Evolutionary conservation across 1,140 invertebrate species (phyloP).

Genomic region (Ylistrum balloti): DNA sequence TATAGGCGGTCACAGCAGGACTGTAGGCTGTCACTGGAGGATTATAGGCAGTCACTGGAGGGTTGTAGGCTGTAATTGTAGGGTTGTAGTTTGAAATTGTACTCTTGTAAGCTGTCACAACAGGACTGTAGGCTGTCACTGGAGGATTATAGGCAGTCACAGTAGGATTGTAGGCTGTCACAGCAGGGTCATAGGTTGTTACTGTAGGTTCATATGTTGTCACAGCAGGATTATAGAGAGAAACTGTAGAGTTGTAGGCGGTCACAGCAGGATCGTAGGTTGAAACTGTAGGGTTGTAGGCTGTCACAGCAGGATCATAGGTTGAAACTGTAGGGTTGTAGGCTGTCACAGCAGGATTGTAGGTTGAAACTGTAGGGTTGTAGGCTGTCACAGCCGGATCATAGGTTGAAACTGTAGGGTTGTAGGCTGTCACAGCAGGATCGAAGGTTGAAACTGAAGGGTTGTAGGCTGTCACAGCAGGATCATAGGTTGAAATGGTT

Average conservation of each 20-base stretch:
- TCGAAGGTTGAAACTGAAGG: neutral
- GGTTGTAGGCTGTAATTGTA: neutral
- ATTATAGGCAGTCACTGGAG: neutral
- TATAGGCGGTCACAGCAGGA: neutral
- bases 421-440: neutral
- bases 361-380: neutral
- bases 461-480: neutral
- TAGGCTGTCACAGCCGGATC: conserved; percentile 4
- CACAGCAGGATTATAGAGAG: neutral
- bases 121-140: neutral
- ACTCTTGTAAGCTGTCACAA: neutral
- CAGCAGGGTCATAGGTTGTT: neutral
- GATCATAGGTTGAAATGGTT: neutral
- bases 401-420: too few relatives aligned
- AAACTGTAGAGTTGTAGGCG: too few relatives aligned
- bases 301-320: neutral
- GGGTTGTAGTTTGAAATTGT: neutral
- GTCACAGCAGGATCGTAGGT: neutral
- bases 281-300: neutral
- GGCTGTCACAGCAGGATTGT: neutral
- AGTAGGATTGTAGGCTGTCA: neutral
- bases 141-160: neutral
- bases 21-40: neutral
- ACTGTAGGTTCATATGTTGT: neutral
- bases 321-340: neutral